Evolutionary conservation across 2,113 vertebrate species (phyloP), one percentile per base, ranked within the genome.

Genomic region (Oplegnathus fasciatus): DNA sequence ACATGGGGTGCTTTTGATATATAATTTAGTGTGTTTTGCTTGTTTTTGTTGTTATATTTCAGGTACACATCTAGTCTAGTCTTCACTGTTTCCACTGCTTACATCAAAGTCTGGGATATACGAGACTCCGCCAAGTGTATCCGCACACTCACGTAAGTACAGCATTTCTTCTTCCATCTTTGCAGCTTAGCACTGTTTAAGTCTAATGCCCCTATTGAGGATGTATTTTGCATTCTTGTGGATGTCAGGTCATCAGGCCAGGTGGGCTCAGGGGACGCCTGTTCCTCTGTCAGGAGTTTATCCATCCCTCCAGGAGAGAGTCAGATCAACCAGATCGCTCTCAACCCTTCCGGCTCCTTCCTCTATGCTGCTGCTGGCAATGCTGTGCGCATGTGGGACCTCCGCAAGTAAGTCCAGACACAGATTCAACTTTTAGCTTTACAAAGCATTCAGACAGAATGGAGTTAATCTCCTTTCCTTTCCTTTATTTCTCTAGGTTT

Each of bases 31-130:
- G 3, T 20, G 1, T 24, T 52, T 8, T 62, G 3, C 1, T 22
- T 66, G 26, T 34, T 34, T 13, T 26, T 32, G 6, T 69, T 24
- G 6, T 61, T 60, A 5, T 42, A 17, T 78, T 84, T 28, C 37
- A 94, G 94, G 82, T 99, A 99, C 78, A 97, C 97, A 69, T 97
- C 97, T 57, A 98, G 98, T 86, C 94, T 99, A n/a, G 98, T 99
- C 75, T 99, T 99, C 94, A 99, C 97, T 0, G 96, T 98, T 72
- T 99, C 98, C 66, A 98, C 97, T 30, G 97, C 97, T 88, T 98
- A 98, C 88, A 96, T 99, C 94, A 99, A 99, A 93, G 97, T 99
- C 91, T 99, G 98, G 98, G 98, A 99, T 90, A 99, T 99, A 87
- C 95, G 98, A 80, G 98, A 99, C 87, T 98, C 97, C 5, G 98